Base-by-base conservation (phyloP, 2,888 invertebrate species). In the Lepas anatifera region DNA sequence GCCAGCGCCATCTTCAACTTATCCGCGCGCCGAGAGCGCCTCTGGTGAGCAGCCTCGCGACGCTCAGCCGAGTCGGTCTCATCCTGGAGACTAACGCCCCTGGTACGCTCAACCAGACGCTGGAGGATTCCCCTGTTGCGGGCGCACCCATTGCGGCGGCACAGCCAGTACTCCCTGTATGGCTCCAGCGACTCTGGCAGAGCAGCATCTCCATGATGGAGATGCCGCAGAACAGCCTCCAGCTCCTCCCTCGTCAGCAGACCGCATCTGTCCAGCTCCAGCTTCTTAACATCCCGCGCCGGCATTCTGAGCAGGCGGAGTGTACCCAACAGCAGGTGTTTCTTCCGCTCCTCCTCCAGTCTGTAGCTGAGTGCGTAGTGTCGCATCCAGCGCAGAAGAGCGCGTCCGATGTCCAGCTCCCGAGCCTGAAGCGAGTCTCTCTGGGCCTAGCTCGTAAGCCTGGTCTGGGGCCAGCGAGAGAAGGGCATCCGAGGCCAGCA, bases 1-100 rank as follows among this genome's bases (percentile, higher is more conserved):
- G 66, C 50, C 27, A 68, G 68, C 41, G 50, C 50, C 68, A 68
- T 48, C 27, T 68, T 52, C 1, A 68, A 13, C 18, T 68, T 52
- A 22, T 68, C 50, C 11, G 68, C 68, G 35, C 48, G 37, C 4
- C 48, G 68, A 18, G 8, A 22, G n/a, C 37, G 25, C 46, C n/a
- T 16, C 68, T 68, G 39, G 16, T 3, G 25, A 2, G 48, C 29
- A 3, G 68, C 50, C 50, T 68, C 68, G 0, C 68, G 68, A 13
- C 46, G 46, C 18, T 68, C 68, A 4, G 37, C 50, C 22, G 22
- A 13, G 68, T 41, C 37, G 2, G 7, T 6, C 66, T 39, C 66
- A 39, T 41, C 39, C 16, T n/a, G 16, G 4, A 16, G 13, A 18
- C 2, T n/a, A 3, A 10, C 16, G 66, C 37, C 41, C 18, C 25